Evolutionary conservation across 2,797 vertebrate species (phyloP), one percentile per base, ranked within the genome.

Genomic region (Meriones psammophilus): DNA sequence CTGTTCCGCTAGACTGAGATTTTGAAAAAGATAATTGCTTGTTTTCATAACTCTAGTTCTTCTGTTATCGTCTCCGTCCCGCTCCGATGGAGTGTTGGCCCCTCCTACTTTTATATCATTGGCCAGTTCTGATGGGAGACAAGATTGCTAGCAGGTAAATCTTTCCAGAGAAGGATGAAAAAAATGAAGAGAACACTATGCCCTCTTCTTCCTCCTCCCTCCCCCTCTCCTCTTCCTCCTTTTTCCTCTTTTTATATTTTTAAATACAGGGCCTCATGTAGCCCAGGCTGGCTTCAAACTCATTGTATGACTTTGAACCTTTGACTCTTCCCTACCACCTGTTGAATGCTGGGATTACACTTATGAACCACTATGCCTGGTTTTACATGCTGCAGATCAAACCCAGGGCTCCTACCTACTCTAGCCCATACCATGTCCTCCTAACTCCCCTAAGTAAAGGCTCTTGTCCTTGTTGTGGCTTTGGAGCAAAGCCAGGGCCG

Each of bases 31-130:
- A 80, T 73, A 74, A 77, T 36, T 13, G 85, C 88, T 92, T 94
- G 78, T 71, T 84, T 94, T 68, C 39, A 33, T 83, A 84, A 94
- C 56, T 84, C 66, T 50, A 58, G 64, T 39, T 94, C 74, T 92
- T 77, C 85, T 84, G 30, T 62, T 91, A 83, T 79, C 64, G 85
- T 7, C 22, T 87, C 94, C 24, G 46, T 50, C 86, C 73, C 50
- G 9, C 26, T 50, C 4, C 0, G 6, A 1, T 13, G 28, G 71
- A 66, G 20, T 56, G 56, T 66, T 54, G 76, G 76, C 1, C 24
- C 42, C 26, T 81, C 50, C n/a, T 50, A 3, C 8, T 68, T 76
- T 66, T 17, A 88, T 62, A 42, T 26, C 5, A 24, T 20, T 76
- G 68, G 77, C n/a, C 62, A 69, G 15, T 76, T 89, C 46, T 46